phyloP scores from a whole-genome alignment of 1,140 invertebrate species.

The Proales similis region DNA sequence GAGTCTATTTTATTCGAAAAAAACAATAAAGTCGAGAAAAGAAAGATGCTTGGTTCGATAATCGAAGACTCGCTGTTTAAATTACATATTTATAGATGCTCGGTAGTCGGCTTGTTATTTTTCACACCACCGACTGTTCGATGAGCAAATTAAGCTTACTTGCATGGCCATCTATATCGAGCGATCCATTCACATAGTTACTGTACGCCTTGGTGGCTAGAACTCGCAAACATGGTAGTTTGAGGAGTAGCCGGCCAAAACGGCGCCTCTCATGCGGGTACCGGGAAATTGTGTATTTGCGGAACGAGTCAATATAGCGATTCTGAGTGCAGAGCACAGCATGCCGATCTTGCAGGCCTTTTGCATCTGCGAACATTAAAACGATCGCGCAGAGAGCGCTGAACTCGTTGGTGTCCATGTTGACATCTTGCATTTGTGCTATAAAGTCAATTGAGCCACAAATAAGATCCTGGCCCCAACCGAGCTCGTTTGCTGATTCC shows the following conservation, averaged over 20 bases:
- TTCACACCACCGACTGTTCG: conserved; percentile 14
- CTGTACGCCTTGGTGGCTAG: conserved; percentile 27
- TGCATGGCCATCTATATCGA: conserved; percentile 18
- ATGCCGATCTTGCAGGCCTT: conserved; percentile 18
- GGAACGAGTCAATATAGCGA: conserved; percentile 23
- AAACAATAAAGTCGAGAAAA: too few species aligned
- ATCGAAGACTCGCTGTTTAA: too few species aligned
- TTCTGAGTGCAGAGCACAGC: conserved; percentile 10
- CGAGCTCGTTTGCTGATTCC: conserved; percentile 20
- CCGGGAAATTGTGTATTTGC: conserved; percentile 32
- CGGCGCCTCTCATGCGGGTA: conserved; percentile 29
- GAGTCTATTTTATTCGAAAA: too few species aligned
- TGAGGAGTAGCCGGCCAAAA: conserved; percentile 13
- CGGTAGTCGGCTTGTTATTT: too few species aligned
- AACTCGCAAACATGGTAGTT: conserved; percentile 14
- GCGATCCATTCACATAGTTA: conserved; percentile 35
- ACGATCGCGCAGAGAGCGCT: conserved; percentile 36
- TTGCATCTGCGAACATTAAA: conserved; percentile 34
- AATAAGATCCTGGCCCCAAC: conserved; percentile 36
- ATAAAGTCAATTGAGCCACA: conserved; percentile 36
- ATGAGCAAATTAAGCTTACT: conserved; percentile 21
- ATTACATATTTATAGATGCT: too few species aligned
- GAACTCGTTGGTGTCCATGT: conserved; percentile 31
- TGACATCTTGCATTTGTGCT: conserved; percentile 35
- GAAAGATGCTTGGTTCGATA: too few species aligned